Evolutionary conservation across 2,797 vertebrate species (phyloP).

Genomic region (Serranus cabrilla): DNA sequence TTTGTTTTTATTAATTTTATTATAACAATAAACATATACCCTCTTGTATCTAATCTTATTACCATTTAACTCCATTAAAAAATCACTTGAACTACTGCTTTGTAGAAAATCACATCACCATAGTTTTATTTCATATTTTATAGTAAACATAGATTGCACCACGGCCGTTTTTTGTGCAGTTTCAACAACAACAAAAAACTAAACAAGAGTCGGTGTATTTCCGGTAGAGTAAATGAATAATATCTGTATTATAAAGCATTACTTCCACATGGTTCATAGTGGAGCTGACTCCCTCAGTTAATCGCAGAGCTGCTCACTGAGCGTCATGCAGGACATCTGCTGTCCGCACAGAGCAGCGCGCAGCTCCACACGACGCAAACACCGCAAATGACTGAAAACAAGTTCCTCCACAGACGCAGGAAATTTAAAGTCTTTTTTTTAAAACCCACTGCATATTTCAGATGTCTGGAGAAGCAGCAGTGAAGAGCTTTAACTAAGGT

Average conservation of each 20-base stretch:
- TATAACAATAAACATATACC: neutral
- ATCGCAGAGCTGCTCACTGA: conserved; percentile 37
- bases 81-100: too few species aligned
- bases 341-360: conserved; percentile 53
- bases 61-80: too few species aligned
- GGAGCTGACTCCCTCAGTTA: neutral
- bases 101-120: too few species aligned
- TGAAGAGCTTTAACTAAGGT: conserved; percentile 47
- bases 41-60: too few species aligned
- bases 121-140: too few species aligned
- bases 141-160: too few species aligned
- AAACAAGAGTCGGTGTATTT: too few species aligned
- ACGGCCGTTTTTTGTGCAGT: too few species aligned
- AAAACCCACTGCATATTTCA: neutral
- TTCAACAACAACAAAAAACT: too few species aligned
- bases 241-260: neutral
- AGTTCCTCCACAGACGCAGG: neutral
- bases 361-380: conserved; percentile 16
- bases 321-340: conserved; percentile 68
- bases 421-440: neutral
- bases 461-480: neutral
- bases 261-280: neutral
- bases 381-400: conserved; percentile 19
- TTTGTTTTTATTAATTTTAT: neutral
- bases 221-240: too few species aligned